Evolutionary conservation across 2,113 vertebrate species (phyloP).

Genomic region (Poeciliopsis turrubarensis): DNA sequence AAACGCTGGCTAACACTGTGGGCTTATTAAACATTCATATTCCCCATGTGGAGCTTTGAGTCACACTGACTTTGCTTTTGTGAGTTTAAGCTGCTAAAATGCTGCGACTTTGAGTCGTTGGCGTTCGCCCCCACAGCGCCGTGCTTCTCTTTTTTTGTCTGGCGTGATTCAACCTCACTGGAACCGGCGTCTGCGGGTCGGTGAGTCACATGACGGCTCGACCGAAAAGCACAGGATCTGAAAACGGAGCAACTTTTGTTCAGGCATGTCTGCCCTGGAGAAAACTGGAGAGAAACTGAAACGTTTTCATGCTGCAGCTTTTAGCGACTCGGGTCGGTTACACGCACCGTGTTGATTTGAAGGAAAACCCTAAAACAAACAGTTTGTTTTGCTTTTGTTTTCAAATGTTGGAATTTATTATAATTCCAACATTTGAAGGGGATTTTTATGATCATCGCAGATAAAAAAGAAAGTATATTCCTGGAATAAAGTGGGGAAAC

Average conservation of each 20-base stretch:
- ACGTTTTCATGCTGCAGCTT: neutral
- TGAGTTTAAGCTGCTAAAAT: neutral
- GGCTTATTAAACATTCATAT: neutral
- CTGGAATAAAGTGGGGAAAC: too few relatives aligned
- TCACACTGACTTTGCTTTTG: neutral
- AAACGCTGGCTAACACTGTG: neutral
- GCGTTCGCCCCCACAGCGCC: neutral
- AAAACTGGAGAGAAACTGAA: neutral
- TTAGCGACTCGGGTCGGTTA: too few relatives aligned
- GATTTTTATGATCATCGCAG: too few relatives aligned
- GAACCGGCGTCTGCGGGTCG: neutral
- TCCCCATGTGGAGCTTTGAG: neutral
- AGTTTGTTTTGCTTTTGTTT: too few relatives aligned
- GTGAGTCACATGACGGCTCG: neutral
- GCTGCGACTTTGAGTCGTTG: neutral
- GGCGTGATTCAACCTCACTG: neutral
- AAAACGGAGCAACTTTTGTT: neutral
- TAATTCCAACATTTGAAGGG: too few relatives aligned
- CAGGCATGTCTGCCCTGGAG: neutral
- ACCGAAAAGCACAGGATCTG: neutral
- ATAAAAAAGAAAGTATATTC: too few relatives aligned
- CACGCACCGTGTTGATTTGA: too few relatives aligned
- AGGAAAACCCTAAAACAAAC: too few relatives aligned
- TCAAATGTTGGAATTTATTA: too few relatives aligned
- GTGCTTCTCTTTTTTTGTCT: neutral